phyloP scores from a whole-genome alignment of 2,888 invertebrate genomes.

The Orthosia incerta region DNA sequence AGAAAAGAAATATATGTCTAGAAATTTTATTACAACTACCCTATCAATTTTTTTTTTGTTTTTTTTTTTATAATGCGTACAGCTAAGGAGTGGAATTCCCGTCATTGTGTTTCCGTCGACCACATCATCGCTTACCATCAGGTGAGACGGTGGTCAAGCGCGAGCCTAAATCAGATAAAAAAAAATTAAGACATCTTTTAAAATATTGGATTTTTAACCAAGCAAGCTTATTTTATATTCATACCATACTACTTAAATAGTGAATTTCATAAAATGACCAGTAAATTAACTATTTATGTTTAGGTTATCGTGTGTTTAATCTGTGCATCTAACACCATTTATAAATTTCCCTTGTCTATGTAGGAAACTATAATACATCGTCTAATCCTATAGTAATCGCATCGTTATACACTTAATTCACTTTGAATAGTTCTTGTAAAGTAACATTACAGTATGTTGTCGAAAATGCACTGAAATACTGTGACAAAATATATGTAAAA shows the following conservation, averaged over 20 bases:
- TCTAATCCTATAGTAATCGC: constrained; percentile 17
- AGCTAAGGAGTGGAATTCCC: too few species aligned
- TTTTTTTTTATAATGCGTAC: too few species aligned
- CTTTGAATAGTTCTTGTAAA: neutral
- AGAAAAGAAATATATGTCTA: too few species aligned
- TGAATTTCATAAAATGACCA: neutral
- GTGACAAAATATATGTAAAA: too few species aligned
- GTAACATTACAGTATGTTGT: constrained; percentile 12
- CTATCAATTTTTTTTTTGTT: too few species aligned
- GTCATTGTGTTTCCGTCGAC: too few species aligned
- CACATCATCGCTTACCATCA: too few species aligned
- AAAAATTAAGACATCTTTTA: too few species aligned
- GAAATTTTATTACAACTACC: too few species aligned
- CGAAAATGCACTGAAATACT: neutral
- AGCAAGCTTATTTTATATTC: neutral
- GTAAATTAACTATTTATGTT: constrained; percentile 28
- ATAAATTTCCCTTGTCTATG: neutral
- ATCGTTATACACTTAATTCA: neutral
- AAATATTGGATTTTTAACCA: neutral
- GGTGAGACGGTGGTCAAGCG: too few species aligned
- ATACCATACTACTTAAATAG: neutral
- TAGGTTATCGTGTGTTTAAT: neutral
- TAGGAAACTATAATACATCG: constrained; percentile 4
- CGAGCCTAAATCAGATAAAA: too few species aligned
- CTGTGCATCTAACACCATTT: neutral